Conservation (phyloP, 2,888 invertebrate species). For the Petrolisthes manimaculis region DNA sequence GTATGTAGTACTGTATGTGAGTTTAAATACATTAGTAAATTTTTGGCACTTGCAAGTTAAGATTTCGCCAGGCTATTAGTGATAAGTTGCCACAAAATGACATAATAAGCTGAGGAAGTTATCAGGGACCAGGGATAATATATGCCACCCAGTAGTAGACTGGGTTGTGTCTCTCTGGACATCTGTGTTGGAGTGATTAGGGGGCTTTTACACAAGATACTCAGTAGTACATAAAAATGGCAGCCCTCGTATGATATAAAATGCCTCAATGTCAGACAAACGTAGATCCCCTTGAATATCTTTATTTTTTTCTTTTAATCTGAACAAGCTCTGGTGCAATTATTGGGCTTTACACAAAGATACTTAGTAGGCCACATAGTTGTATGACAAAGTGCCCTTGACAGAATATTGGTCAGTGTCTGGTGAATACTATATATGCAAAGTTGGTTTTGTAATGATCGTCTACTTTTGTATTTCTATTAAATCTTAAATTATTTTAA, state of each 20-base stretch:
- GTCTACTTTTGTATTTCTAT: slow-evolving; percentile 38
- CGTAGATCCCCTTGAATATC: background rate
- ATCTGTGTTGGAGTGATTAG: too few species aligned
- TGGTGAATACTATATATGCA: slow-evolving; percentile 33
- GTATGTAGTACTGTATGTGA: too few species aligned
- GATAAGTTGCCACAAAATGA: too few species aligned
- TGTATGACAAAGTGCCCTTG: slow-evolving; percentile 41
- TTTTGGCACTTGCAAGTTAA: too few species aligned
- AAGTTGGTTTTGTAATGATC: slow-evolving; percentile 29
- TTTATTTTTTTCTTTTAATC: slow-evolving; percentile 4
- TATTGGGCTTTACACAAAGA: slow-evolving; percentile 41
- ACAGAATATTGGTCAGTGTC: slow-evolving; percentile 31
- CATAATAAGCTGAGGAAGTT: too few species aligned
- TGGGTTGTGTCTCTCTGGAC: too few species aligned
- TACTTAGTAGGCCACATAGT: slow-evolving; percentile 36
- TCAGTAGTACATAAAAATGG: background rate
- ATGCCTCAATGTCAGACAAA: background rate
- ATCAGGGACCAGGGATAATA: too few species aligned
- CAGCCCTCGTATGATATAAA: background rate
- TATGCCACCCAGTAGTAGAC: too few species aligned
- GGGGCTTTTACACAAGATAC: background rate
- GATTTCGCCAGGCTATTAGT: too few species aligned
- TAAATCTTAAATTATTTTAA: slow-evolving; percentile 24
- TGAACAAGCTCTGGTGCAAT: slow-evolving; percentile 44
- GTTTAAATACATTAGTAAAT: too few species aligned